These are phyloP conservation scores for Chironomus striatipennis DNA, from an alignment of 1,140 invertebrate genomes.

Conservation along the genomic window DNA sequence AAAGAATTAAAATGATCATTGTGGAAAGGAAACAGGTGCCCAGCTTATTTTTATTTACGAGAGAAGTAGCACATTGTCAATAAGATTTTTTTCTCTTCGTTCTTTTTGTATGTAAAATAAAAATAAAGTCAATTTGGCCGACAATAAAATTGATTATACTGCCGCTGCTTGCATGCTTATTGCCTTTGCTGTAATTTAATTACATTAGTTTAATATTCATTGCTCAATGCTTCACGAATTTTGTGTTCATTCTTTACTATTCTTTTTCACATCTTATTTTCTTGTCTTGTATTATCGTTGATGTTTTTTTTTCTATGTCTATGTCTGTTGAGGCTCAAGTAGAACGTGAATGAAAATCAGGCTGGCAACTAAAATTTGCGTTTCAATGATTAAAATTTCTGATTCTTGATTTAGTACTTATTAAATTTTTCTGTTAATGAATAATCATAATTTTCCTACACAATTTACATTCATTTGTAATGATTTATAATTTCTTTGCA, in stretches of 20 bases:
- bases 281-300: no score
- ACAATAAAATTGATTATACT: constrained; percentile 14
- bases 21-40: not conserved
- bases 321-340: no score
- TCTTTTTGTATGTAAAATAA: not conserved
- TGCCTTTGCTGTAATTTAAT: constrained; percentile 8
- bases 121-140: constrained; percentile 7
- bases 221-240: constrained; percentile 7
- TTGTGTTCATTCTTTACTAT: not conserved
- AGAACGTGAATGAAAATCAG: no score
- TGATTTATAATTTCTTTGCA: no score
- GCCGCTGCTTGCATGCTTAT: not conserved
- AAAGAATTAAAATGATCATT: not conserved
- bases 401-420: no score
- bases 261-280: not conserved
- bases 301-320: no score
- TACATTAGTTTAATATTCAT: constrained; percentile 1
- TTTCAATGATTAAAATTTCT: no score
- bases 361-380: no score
- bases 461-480: no score
- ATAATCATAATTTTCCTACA: no score
- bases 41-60: not conserved
- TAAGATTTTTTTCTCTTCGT: not conserved
- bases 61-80: not conserved
- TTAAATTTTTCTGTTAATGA: no score